These are phyloP conservation scores for Agrilus biguttatus DNA, from an alignment of 2,888 invertebrate species.

Conservation along the genomic window DNA sequence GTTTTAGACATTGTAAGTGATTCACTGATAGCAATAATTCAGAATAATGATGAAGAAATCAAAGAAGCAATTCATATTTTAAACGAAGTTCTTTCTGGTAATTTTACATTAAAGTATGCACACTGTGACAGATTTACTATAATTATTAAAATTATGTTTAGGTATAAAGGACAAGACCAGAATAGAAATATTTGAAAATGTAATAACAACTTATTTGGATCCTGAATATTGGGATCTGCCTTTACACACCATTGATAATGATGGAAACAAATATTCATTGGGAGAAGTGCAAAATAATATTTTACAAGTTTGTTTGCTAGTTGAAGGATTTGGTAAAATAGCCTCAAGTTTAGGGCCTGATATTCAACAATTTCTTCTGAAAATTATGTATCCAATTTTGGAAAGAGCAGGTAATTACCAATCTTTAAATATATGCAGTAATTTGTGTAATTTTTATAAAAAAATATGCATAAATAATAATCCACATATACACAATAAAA, in stretches of 20 bases:
- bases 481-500: too few species aligned
- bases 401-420: conserved; percentile 49
- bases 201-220: conserved; percentile 33
- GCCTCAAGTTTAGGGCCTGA: conserved; percentile 36
- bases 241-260: conserved; percentile 19
- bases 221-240: conserved; percentile 38
- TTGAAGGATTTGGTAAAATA: conserved; percentile 55
- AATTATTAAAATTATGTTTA: neutral
- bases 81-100: conserved; percentile 41
- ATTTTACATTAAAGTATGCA: conserved; percentile 4
- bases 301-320: conserved; percentile 47
- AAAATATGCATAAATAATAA: too few species aligned
- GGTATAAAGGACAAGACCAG: neutral
- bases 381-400: conserved; percentile 50
- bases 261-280: conserved; percentile 20
- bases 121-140: too few species aligned
- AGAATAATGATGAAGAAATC: conserved; percentile 33
- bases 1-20: conserved; percentile 44
- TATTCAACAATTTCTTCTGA: conserved; percentile 47
- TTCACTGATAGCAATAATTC: conserved; percentile 43
- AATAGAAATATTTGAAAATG: conserved; percentile 10
- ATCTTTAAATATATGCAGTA: neutral
- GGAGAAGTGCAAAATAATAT: conserved; percentile 47
- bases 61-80: conserved; percentile 48
- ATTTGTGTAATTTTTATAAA: too few species aligned